Base-by-base conservation (phyloP, 2,888 invertebrate species). In the Amphipoea oculea region DNA sequence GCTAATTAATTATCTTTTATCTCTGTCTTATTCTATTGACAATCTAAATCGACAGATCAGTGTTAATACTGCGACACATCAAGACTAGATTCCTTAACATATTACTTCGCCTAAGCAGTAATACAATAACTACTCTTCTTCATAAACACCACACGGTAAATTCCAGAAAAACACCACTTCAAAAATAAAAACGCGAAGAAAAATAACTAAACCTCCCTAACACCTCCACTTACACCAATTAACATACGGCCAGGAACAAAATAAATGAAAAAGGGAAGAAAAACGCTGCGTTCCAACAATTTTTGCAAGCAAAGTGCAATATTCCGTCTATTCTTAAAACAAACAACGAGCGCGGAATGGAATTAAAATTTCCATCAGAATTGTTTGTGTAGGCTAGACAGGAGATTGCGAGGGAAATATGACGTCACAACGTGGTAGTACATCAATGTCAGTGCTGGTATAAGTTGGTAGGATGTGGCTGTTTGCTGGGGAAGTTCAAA, bases 301-400 rank as follows among this genome's bases (percentile, higher is more conserved):
- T 86, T 87, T 82, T 88, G 84, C 85, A 78, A 86, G 88, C 85
- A 84, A 86, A 89, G 83, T 89, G 89, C 89, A 91, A 89, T 89
- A 85, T 91, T 91, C 90, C 81, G 75, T 89, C 88, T 89, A 88
- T 88, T 89, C 90, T 88, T 89, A 89, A 91, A 92, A 90, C 91
- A 92, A 92, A 93, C 93, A 90, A 72, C 71, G 74, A 66, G 83
- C 73, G 73, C 70, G 72, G 82, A 89, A 91, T 91, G 91, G 90
- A 92, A 93, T 92, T 93, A 92, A 92, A 93, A 93, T 93, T 93
- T 93, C 93, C 92, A 92, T 91, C 90, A 89, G 89, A 92, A 87
- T 90, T 93, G 92, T 93, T 93, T 92, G 91, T 90, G 86, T 84
- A 88, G 84, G 86, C 89, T 76, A 81, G 82, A 79, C 74, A 75